A percentile compares a stretch with the other conserved stretches of the same genome.
Evolutionary conservation across 2,113 vertebrate species (phyloP).

Genomic region (Eretmochelys imbricata): DNA sequence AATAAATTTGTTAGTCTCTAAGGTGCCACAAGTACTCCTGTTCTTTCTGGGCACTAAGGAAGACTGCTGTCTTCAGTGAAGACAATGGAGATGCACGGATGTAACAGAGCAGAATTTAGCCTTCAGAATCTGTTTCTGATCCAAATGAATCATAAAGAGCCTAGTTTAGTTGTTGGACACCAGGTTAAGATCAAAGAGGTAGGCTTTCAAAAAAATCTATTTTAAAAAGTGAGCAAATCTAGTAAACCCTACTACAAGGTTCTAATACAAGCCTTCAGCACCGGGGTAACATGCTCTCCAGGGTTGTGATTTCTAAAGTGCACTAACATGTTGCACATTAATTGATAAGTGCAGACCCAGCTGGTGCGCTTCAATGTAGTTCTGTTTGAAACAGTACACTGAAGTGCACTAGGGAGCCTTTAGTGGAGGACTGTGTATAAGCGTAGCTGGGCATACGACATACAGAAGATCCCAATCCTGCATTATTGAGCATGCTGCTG

Average conservation of each 20-base stretch:
- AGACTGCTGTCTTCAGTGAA: not conserved
- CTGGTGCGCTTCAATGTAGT: not conserved
- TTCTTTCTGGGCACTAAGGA: not conserved
- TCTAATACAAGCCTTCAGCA: not conserved
- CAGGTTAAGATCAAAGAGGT: not conserved
- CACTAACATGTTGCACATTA: not conserved
- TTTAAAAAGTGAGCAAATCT: not conserved
- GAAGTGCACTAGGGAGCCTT: not conserved
- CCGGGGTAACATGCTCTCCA: no score
- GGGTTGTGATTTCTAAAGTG: not conserved
- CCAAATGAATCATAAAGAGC: not conserved
- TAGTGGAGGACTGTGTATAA: not conserved
- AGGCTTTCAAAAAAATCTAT: not conserved
- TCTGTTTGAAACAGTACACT: not conserved
- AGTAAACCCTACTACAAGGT: not conserved
- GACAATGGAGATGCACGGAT: not conserved
- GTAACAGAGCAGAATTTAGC: not conserved
- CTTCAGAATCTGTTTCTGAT: not conserved
- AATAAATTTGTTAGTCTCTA: no score
- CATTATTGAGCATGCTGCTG: not conserved
- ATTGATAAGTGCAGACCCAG: not conserved
- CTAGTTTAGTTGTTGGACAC: rapidly evolving
- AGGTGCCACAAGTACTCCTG: no score
- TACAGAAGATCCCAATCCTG: not conserved
- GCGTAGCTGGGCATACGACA: not conserved